Evolutionary conservation across 2,888 invertebrate genomes (phyloP), one percentile per base, ranked within the genome.

Genomic region (Diloba caeruleocephala): DNA sequence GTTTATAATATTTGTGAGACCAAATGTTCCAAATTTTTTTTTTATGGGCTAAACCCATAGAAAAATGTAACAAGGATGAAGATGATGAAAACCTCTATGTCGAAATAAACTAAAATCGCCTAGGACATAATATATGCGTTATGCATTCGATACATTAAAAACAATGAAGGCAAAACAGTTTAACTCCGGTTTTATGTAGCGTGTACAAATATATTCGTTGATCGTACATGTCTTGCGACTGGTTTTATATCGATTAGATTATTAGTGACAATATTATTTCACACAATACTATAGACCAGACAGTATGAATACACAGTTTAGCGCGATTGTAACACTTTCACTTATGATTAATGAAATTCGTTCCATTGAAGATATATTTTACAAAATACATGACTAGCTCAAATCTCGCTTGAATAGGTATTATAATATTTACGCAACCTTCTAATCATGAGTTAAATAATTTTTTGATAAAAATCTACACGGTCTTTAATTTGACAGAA

Each of bases 281-380:
- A 58, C 55, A 63, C 51, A 72, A 58, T 57, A 63, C 51, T 71
- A 68, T 53, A 53, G 55, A 61, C 55, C 38, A 67, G 53, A 71
- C 59, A 64, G 60, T 59, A 54, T 50, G 55, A 55, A 62, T 67
- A 59, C 37, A 49, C 23, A 59, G 55, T 68, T 71, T 56, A 71
- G 57, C 60, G 66, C 63, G 69, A 74, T 63, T 62, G 21, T 53
- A 64, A 53, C 59, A 72, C 82, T 82, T 82, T 82, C 81, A 73
- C 79, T 71, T 45, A 64, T 65, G 76, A 78, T 72, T 71, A 65
- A 78, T 71, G 53, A 51, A 73, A 71, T 69, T 52, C 21, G 43
- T 57, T 51, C 14, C 23, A 55, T 59, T 67, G 53, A 58, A 54
- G 42, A 55, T 45, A 50, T 15, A 48, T 48, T 65, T 58, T 46